These are phyloP conservation scores for Caenorhabditis doughertyi DNA, from an alignment of 2,888 invertebrate genomes.

Conservation along the genomic window DNA sequence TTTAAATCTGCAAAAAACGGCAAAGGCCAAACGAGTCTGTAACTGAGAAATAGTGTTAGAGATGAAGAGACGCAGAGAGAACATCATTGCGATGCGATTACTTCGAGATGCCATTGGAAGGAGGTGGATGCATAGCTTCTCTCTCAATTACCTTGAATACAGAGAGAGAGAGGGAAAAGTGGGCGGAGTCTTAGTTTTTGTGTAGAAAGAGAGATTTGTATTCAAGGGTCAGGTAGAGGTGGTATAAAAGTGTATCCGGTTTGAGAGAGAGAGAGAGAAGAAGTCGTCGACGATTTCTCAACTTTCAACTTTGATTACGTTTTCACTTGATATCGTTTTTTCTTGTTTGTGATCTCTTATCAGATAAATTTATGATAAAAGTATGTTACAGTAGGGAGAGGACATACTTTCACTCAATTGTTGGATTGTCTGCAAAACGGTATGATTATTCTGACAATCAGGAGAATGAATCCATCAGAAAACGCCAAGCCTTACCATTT, in stretches of 20 bases:
- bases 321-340: constrained; percentile 14
- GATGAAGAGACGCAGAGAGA: constrained; percentile 35
- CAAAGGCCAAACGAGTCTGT: constrained; percentile 47
- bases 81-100: constrained; percentile 30
- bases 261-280: neutral
- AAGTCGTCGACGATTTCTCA: constrained; percentile 24
- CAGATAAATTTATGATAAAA: neutral
- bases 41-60: constrained; percentile 27
- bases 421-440: too few relatives aligned
- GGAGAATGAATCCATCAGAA: too few relatives aligned
- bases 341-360: constrained; percentile 10
- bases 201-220: neutral
- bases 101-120: constrained; percentile 44
- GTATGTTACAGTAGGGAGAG: too few relatives aligned
- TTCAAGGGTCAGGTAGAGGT: constrained; percentile 18
- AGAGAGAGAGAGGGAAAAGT: neutral
- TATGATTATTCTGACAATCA: too few relatives aligned
- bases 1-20: constrained; percentile 33
- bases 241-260: constrained; percentile 53
- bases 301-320: constrained; percentile 53
- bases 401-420: neutral
- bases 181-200: constrained; percentile 11
- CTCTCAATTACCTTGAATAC: constrained; percentile 14
- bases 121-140: constrained; percentile 14
- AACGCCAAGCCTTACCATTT: too few relatives aligned